Conservation (phyloP, 1,140 invertebrate genomes). For the Littorina saxatilis region DNA sequence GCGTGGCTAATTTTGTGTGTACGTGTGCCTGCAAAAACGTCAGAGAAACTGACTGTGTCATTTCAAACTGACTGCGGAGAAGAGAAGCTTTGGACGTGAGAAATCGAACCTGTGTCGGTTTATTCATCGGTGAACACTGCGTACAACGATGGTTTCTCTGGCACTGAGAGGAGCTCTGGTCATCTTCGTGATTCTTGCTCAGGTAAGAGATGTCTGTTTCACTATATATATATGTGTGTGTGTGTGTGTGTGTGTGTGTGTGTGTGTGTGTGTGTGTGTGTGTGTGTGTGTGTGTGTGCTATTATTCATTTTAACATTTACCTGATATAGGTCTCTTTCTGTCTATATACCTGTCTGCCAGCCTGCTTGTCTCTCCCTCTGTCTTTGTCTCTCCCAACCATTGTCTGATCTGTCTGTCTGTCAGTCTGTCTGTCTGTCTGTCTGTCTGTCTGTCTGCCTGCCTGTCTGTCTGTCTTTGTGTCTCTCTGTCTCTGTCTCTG, state of each 20-base stretch:
- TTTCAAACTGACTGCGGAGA: neutral
- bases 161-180: neutral
- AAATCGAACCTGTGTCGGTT: neutral
- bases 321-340: neutral
- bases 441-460: neutral
- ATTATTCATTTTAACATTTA: neutral
- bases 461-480: too few relatives aligned
- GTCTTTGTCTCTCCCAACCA: too few relatives aligned
- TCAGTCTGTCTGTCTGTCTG: neutral
- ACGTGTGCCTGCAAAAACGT: too few relatives aligned
- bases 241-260: slow-evolving; percentile 19
- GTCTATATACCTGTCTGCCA: neutral
- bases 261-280: neutral
- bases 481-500: neutral
- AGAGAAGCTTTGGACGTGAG: neutral
- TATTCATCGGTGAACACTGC: neutral
- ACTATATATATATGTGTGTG: neutral
- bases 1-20: too few relatives aligned
- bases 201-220: neutral
- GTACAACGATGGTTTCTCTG: too few relatives aligned
- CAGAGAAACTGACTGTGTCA: neutral
- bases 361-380: too few relatives aligned
- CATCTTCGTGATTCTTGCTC: neutral
- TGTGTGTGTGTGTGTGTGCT: slow-evolving; percentile 23
- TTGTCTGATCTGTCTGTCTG: neutral